Base-by-base conservation (phyloP, 2,888 invertebrate species). In the Sycophila texana region DNA sequence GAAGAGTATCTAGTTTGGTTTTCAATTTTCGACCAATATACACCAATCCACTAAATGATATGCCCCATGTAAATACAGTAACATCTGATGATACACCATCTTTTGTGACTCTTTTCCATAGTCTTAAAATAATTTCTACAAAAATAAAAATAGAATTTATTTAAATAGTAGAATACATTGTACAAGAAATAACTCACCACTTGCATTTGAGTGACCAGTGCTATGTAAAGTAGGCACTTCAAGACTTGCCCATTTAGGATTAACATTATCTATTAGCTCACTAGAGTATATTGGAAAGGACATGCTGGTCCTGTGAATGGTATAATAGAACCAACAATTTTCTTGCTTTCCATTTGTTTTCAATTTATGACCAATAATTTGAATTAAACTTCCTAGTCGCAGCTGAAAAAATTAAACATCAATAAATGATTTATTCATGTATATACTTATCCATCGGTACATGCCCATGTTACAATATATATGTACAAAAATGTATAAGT, bases 281-380 rank as follows among this genome's bases (percentile, higher is more conserved):
- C 96, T 97, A 0, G 95, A 96, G 86, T 96, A 97, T 87, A 97
- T 95, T 0, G 97, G 96, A 7, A 96, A 95, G 10, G 95, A 95
- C 94, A 96, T 95, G 18, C 94, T 94, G 4, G 95, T 95, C 84
- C 94, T 92, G 87, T 97, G 97, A 26, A 97, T 91, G 0, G 97
- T 96, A 83, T 95, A 94, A 87, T 96, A 96, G 88, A 95, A 94
- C 84, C 93, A 94, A 86, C 93, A 92, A 57, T 91, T 91, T 1
- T 91, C 88, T 1, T 86, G 86, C 72, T 92, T 91, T 84, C 90
- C 91, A 83, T 92, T 92, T 1, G 91, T 91, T 84, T 92, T 92
- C 86, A 90, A 83, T 90, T 95, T 95, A 85, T 93, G 92, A 81
- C 93, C 94, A 84, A 93, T 92, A 83, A 97, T 94, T 92, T 95